Evolutionary conservation across 2,113 vertebrate genomes (phyloP).

Genomic region (Hypanus sabinus): DNA sequence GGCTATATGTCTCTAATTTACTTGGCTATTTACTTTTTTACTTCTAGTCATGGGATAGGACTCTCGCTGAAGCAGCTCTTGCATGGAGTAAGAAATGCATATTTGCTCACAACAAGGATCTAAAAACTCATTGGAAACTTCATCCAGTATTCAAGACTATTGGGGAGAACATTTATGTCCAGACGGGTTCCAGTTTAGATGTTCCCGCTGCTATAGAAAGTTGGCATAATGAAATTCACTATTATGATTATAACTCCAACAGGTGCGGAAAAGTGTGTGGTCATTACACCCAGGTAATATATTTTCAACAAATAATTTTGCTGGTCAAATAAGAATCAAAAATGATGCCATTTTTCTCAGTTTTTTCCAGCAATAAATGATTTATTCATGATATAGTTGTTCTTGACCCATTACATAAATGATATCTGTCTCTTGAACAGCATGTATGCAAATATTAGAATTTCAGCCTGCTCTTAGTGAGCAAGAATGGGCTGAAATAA

Average conservation of each 20-base stretch:
- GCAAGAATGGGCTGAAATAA: too few species aligned
- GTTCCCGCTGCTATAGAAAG: constrained; percentile 44
- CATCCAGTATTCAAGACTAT: constrained; percentile 51
- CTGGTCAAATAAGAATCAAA: not conserved
- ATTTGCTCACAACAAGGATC: constrained; percentile 46
- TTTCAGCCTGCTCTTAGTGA: not conserved
- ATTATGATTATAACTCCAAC: constrained; percentile 48
- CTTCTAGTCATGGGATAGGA: constrained; percentile 58
- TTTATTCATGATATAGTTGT: not conserved
- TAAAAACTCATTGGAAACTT: constrained; percentile 43
- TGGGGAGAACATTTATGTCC: constrained; percentile 63
- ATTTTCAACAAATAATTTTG: constrained; percentile 21
- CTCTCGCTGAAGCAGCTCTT: constrained; percentile 58
- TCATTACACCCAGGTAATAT: constrained; percentile 57
- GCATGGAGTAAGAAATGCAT: constrained; percentile 58
- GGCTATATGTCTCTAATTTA: not conserved
- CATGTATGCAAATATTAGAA: not conserved
- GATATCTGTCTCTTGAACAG: not conserved
- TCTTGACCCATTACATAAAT: not conserved
- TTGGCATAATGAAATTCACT: constrained; percentile 51
- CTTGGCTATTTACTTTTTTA: not conserved
- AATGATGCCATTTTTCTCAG: not conserved
- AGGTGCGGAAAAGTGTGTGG: constrained; percentile 46
- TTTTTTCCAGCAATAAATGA: not conserved
- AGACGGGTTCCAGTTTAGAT: constrained; percentile 50